A percentile compares a stretch with the other conserved stretches of the same genome.
phyloP scores from a whole-genome alignment of 2,888 invertebrate species.

The Troides aeacus region DNA sequence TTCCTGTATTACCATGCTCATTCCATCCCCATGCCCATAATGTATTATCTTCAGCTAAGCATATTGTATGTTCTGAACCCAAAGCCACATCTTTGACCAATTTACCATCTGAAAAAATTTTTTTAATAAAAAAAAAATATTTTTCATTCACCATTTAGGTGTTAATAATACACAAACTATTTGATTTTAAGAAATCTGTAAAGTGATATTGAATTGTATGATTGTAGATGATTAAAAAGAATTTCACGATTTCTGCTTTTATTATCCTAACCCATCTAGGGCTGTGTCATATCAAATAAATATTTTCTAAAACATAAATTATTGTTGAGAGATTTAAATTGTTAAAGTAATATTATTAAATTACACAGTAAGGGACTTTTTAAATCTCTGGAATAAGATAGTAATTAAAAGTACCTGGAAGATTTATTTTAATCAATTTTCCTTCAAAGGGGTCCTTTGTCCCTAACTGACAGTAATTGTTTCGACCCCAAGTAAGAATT shows the following conservation, averaged over 20 bases:
- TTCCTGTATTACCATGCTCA: conserved; percentile 93
- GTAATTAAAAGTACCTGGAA: conserved; percentile 56
- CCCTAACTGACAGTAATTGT: conserved; percentile 89
- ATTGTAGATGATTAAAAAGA: background rate
- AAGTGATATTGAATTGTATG: background rate
- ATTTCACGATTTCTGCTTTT: too few relatives aligned
- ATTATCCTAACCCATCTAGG: too few relatives aligned
- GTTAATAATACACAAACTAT: background rate
- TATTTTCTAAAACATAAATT: too few relatives aligned
- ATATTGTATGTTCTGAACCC: conserved; percentile 90
- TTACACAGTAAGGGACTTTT: too few relatives aligned
- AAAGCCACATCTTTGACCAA: conserved; percentile 80
- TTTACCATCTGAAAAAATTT: conserved; percentile 61
- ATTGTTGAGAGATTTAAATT: too few relatives aligned
- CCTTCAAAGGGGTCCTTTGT: conserved; percentile 51
- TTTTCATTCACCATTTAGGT: background rate
- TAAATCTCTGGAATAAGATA: background rate
- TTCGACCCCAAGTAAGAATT: conserved; percentile 89
- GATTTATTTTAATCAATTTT: conserved; percentile 54
- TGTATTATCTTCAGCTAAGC: conserved; percentile 82
- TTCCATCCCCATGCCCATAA: conserved; percentile 94
- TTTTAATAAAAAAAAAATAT: background rate
- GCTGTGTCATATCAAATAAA: too few relatives aligned
- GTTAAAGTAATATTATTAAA: too few relatives aligned
- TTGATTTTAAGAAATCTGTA: background rate